Conservation (phyloP, 2,888 invertebrate genomes). For the Brenthis hecate region DNA sequence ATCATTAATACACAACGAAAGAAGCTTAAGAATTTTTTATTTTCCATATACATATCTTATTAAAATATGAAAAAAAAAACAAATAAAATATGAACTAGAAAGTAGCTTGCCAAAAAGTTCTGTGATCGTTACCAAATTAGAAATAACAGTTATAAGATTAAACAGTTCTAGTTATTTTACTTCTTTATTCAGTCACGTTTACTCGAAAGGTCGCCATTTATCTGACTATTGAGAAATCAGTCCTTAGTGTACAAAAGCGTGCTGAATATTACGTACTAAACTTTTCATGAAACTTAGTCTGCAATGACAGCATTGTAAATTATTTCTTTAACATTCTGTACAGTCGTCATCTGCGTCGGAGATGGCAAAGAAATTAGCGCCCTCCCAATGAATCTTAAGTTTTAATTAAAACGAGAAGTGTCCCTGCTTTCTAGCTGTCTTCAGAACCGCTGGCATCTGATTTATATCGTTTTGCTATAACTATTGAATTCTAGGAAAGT, state of each 20-base stretch:
- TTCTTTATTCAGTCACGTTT: no score
- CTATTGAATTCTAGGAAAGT: slow-evolving; percentile 1
- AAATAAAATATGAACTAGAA: no score
- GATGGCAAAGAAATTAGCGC: slow-evolving; percentile 54
- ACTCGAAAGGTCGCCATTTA: background rate
- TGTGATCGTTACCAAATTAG: no score
- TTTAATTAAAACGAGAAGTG: slow-evolving; percentile 62
- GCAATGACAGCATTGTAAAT: slow-evolving; percentile 31
- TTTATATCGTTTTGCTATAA: slow-evolving; percentile 24
- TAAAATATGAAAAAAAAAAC: no score
- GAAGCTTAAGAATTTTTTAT: no score
- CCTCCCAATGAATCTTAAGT: slow-evolving; percentile 61
- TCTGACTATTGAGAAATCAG: background rate
- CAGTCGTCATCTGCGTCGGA: slow-evolving; percentile 49
- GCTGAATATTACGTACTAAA: slow-evolving; percentile 17
- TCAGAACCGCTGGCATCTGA: slow-evolving; percentile 23
- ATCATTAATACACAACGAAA: no score
- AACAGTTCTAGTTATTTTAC: no score
- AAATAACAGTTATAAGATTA: no score
- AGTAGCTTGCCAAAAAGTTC: no score
- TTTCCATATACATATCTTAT: no score
- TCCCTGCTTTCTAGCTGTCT: slow-evolving; percentile 22
- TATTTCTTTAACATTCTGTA: slow-evolving; percentile 36
- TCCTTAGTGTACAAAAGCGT: no score
- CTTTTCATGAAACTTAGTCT: slow-evolving; percentile 22